Base-by-base conservation (phyloP, 2,113 vertebrate genomes). In the Thalassoma bifasciatum region DNA sequence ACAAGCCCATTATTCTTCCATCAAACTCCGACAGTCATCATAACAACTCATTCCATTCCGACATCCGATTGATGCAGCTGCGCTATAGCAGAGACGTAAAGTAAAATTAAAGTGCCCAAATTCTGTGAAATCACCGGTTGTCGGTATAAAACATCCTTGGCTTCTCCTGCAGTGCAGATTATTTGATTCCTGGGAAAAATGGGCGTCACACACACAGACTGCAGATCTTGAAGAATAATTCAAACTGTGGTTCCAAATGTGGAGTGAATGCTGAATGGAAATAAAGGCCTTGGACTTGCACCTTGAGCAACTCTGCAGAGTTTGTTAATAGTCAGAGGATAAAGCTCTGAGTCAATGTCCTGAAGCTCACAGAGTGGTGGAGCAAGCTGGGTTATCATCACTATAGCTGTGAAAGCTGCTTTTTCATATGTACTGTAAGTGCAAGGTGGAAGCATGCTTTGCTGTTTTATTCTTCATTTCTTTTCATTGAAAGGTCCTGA, bases 221-320 rank as follows among this genome's bases (percentile, higher is more conserved):
- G 42, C 50, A 70, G 66, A 81, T 81, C 62, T 64, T 70, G 50
- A 61, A 61, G 73, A 89, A 89, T 87, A 77, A 87, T 81, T 90
- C 74, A 87, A 70, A 67, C 38, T 40, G 24, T 24, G 50, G 12
- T 26, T 77, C 14, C 17, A 17, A 63, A 65, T 86, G 59, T 51
- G n/a, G 42, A 63, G 38, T 51, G 60, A 83, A 80, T 70, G 63
- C 57, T 78, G 66, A 81, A 84, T 62, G 37, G 11, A 66, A 72
- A 75, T 12, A 65, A 71, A 69, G 56, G 56, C 73, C 68, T 81
- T 75, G 40, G 62, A 70, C 21, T 58, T 69, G 51, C 47, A 67
- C 66, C 34, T 36, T 52, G 22, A 70, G 52, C 38, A 78, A 10
- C 10, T 24, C 51, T 44, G 53, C 30, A 46, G 68, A 71, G 69